A percentile compares a stretch with the other conserved stretches of the same genome.
phyloP scores from a whole-genome alignment of 92 coral and sea anemone species.

The Montipora capitata region DNA sequence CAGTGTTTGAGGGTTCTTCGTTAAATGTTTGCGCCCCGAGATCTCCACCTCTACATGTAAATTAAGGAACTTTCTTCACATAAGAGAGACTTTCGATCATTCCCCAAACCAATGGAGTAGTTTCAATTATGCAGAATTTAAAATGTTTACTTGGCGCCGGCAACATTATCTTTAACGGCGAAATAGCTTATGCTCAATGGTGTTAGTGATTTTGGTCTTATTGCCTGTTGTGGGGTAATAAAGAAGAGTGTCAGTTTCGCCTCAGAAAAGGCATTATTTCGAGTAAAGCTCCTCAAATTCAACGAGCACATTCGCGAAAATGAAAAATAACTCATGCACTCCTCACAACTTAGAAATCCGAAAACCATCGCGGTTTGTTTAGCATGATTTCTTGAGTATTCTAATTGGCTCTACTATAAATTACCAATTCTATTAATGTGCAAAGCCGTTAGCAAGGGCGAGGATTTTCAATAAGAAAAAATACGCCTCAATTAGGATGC shows the following conservation, averaged over 20 bases:
- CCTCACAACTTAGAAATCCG: not conserved
- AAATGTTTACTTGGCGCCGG: slow-evolving; percentile 79
- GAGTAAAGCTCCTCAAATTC: not conserved
- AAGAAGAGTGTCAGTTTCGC: slow-evolving; percentile 59
- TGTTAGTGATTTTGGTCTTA: slow-evolving; percentile 76
- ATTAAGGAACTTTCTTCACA: slow-evolving; percentile 65
- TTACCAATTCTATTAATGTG: slow-evolving; percentile 30
- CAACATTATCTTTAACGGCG: slow-evolving; percentile 71
- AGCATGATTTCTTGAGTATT: not conserved
- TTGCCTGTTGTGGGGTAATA: slow-evolving; percentile 68
- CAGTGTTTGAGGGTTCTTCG: slow-evolving; percentile 89
- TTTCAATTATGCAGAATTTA: slow-evolving; percentile 82
- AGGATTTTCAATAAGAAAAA: slow-evolving; percentile 21
- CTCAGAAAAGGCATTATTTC: not conserved
- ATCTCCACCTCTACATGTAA: slow-evolving; percentile 43
- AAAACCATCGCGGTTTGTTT: not conserved
- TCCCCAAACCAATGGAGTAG: slow-evolving; percentile 70
- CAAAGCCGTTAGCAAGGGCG: slow-evolving; percentile 41
- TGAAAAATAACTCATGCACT: slow-evolving; percentile 7
- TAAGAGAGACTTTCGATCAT: slow-evolving; percentile 79
- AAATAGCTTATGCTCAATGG: slow-evolving; percentile 68
- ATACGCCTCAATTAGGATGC: slow-evolving; percentile 40
- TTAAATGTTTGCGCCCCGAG: slow-evolving; percentile 88
- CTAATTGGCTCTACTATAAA: slow-evolving; percentile 37
- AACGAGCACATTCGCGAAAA: slow-evolving; percentile 1